Evolutionary conservation across 2,797 vertebrate genomes (phyloP).

Genomic region (Chloroceryle amazona): DNA sequence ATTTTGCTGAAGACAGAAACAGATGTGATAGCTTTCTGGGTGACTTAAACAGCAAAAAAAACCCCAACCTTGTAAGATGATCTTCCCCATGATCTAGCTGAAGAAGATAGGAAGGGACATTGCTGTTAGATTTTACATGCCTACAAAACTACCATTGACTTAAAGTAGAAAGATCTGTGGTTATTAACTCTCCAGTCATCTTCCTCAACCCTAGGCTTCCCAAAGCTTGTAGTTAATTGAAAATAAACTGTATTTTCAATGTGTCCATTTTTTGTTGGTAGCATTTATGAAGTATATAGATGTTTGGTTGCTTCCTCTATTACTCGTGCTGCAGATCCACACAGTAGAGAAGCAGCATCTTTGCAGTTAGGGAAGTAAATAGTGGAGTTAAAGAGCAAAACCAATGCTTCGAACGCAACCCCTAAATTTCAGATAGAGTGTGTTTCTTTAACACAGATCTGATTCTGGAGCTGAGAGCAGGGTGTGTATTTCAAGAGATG

Average conservation of each 20-base stretch:
- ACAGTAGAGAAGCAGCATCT: background rate
- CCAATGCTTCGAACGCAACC: background rate
- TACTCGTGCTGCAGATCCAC: background rate
- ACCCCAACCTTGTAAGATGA: rapidly evolving
- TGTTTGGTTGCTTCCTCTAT: background rate
- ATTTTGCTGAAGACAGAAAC: background rate
- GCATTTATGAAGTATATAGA: background rate
- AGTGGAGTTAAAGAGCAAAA: background rate
- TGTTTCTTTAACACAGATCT: background rate
- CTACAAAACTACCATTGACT: background rate
- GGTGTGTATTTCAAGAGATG: background rate
- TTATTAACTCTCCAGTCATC: background rate
- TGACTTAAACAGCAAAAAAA: background rate
- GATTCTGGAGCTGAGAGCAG: background rate
- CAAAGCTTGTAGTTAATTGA: background rate
- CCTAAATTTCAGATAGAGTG: background rate
- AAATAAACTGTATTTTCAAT: background rate
- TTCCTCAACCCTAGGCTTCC: background rate
- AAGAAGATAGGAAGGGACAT: background rate
- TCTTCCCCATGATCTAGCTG: rapidly evolving
- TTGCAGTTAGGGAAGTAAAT: background rate
- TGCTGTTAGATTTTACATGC: background rate
- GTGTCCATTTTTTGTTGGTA: background rate
- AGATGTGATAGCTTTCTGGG: background rate
- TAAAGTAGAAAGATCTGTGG: background rate